Evolutionary conservation across 1,140 invertebrate genomes (phyloP).

Genomic region (Ceratitis capitata): DNA sequence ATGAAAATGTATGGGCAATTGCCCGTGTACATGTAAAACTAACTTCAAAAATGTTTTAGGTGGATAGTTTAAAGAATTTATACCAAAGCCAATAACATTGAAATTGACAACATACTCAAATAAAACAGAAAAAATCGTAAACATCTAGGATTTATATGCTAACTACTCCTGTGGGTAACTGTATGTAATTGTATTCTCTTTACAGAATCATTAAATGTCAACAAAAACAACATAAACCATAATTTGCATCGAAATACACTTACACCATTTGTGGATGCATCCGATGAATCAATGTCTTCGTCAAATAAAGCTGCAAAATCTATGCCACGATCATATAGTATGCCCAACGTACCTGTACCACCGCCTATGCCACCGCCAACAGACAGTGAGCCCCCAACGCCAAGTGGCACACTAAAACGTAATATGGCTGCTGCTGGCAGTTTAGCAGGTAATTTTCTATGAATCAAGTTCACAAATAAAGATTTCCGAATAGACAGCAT

Average conservation of each 20-base stretch:
- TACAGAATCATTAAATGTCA: background rate
- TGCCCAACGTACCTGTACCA: constrained; percentile 60
- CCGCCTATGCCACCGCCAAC: constrained; percentile 58
- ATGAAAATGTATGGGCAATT: too few relatives aligned
- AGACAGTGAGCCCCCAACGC: constrained; percentile 58
- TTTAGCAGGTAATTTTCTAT: constrained; percentile 54
- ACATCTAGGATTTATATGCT: too few relatives aligned
- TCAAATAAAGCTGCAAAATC: background rate
- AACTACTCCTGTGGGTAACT: too few relatives aligned
- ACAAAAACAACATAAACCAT: constrained; percentile 39
- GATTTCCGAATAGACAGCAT: too few relatives aligned
- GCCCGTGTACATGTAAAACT: too few relatives aligned
- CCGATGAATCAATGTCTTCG: constrained; percentile 47
- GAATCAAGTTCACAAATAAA: too few relatives aligned
- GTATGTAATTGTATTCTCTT: background rate
- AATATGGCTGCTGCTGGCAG: constrained; percentile 52
- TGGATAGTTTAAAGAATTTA: too few relatives aligned
- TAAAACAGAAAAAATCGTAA: too few relatives aligned
- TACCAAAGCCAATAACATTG: too few relatives aligned
- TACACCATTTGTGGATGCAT: constrained; percentile 48
- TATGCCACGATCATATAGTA: constrained; percentile 57
- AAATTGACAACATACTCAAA: too few relatives aligned
- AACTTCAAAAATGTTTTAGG: too few relatives aligned
- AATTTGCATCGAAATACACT: constrained; percentile 56
- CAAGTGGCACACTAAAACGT: constrained; percentile 53